A percentile compares a stretch with the other conserved stretches of the same genome.
Conservation (phyloP, 2,113 vertebrate species). For the Catharus fuscescens region DNA sequence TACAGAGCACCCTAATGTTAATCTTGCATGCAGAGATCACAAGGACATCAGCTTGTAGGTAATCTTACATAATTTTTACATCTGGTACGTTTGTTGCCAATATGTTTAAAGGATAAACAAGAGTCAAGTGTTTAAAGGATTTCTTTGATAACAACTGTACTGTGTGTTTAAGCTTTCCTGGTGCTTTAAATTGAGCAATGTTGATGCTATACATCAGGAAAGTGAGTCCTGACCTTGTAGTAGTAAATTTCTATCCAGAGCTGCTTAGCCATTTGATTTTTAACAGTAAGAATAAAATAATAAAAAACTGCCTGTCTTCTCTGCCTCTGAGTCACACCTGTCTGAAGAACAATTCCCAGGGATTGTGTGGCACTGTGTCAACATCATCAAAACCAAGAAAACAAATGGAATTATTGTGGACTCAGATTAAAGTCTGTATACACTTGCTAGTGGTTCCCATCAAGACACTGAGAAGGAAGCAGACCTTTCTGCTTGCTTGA, state of each 20-base stretch:
- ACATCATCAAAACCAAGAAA: not conserved
- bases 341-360: constrained; percentile 11
- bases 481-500: not conserved
- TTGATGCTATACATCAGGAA: constrained; percentile 39
- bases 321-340: not conserved
- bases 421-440: not conserved
- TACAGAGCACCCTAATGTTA: not conserved
- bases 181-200: constrained; percentile 48
- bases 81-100: not conserved
- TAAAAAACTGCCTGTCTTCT: not conserved
- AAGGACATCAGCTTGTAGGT: not conserved
- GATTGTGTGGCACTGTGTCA: constrained; percentile 6
- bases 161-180: constrained; percentile 43
- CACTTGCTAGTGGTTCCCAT: not conserved
- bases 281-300: not conserved
- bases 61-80: not conserved
- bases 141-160: constrained; percentile 28
- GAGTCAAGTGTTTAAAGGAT: constrained; percentile 36
- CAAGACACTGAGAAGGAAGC: not conserved
- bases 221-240: constrained; percentile 39
- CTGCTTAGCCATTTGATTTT: constrained; percentile 3
- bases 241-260: constrained; percentile 29
- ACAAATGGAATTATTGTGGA: not conserved
- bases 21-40: not conserved
- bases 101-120: not conserved